Conservation (phyloP, 2,888 invertebrate genomes). For the Heliothis peltigera region DNA sequence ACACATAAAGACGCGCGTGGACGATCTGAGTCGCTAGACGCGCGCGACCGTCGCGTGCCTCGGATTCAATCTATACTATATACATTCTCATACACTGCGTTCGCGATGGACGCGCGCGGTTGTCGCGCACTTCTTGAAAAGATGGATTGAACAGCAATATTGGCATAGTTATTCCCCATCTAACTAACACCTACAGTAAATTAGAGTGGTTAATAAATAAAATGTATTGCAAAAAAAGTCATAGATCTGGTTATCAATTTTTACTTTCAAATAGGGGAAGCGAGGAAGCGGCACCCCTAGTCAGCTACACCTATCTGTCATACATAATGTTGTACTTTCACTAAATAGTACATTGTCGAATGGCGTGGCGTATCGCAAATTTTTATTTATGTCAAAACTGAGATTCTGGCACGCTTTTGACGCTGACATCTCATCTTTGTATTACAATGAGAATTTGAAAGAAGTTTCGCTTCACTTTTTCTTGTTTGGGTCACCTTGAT, state of each 20-base stretch:
- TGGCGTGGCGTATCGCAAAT: conserved; percentile 46
- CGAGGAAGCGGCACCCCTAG: conserved; percentile 44
- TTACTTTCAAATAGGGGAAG: neutral
- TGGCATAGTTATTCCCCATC: no score
- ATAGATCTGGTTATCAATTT: neutral
- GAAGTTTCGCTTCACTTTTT: conserved; percentile 16
- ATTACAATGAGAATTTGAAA: conserved; percentile 30
- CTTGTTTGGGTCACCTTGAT: neutral
- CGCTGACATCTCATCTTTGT: conserved; percentile 40
- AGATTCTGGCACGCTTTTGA: conserved; percentile 41
- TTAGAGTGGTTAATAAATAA: no score
- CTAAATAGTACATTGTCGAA: conserved; percentile 50
- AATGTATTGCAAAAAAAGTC: no score
- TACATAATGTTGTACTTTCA: conserved; percentile 47
- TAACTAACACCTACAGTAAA: no score
- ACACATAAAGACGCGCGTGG: no score
- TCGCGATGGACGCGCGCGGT: no score
- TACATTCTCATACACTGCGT: no score
- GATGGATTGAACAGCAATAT: no score
- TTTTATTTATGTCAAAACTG: conserved; percentile 54
- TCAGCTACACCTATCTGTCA: conserved; percentile 4
- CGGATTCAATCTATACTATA: no score
- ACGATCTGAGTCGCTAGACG: no score
- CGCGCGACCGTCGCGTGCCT: no score
- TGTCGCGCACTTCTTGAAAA: no score